phyloP scores from a whole-genome alignment of 1,140 invertebrate species.

The Eriocheir sinensis region DNA sequence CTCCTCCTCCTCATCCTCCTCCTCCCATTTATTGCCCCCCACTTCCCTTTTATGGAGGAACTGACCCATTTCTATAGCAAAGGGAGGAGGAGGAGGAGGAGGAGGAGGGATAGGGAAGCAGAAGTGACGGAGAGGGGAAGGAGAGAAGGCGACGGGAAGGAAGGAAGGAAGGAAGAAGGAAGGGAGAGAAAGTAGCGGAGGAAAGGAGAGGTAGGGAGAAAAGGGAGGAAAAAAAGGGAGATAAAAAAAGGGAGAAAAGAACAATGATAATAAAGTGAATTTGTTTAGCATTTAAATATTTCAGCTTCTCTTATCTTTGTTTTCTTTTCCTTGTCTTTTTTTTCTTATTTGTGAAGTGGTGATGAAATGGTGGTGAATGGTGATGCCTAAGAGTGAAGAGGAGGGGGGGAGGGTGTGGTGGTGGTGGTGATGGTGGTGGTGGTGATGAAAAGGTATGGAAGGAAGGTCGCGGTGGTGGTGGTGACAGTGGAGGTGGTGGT shows the following conservation, averaged over 20 bases:
- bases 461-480: too few relatives aligned
- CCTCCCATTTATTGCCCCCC: conserved; percentile 36
- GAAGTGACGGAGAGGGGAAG: background rate
- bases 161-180: background rate
- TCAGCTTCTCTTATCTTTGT: too few relatives aligned
- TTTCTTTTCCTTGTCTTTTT: too few relatives aligned
- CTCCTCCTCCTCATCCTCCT: background rate
- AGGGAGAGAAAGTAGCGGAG: background rate
- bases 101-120: background rate
- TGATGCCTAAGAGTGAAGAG: too few relatives aligned
- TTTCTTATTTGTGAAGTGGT: too few relatives aligned
- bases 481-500: too few relatives aligned
- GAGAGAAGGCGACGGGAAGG: background rate
- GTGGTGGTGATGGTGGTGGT: too few relatives aligned
- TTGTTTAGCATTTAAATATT: too few relatives aligned
- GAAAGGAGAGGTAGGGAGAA: background rate
- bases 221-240: background rate
- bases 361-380: too few relatives aligned
- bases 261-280: background rate
- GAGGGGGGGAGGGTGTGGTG: too few relatives aligned
- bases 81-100: background rate
- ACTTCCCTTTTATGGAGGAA: background rate
- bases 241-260: background rate
- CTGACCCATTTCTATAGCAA: background rate
- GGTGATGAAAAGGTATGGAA: too few relatives aligned